Evolutionary conservation across 1,140 invertebrate genomes (phyloP).

Genomic region (Hormaphis cornu): DNA sequence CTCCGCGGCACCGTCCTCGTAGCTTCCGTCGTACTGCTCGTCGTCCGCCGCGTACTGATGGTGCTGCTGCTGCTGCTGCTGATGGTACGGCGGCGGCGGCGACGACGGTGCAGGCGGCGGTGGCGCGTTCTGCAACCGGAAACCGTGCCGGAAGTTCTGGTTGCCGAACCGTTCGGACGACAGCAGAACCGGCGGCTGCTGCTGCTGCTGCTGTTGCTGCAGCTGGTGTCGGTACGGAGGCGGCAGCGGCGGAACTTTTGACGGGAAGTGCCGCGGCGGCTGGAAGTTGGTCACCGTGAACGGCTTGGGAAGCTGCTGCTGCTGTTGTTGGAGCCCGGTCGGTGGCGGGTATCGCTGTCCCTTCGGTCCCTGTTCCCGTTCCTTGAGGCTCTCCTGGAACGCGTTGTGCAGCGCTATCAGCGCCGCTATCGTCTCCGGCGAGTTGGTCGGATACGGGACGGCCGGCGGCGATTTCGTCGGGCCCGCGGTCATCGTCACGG

Average conservation of each 20-base stretch:
- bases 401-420: conserved; percentile 39
- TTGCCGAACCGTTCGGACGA: conserved; percentile 35
- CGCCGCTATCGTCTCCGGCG: conserved; percentile 37
- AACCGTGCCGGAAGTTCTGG: conserved; percentile 34
- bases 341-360: background rate
- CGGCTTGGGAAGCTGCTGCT: background rate
- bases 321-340: background rate
- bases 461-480: conserved; percentile 42
- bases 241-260: conserved; percentile 41
- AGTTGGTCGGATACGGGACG: conserved; percentile 33
- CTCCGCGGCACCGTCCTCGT: background rate
- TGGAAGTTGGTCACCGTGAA: conserved; percentile 21
- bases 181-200: background rate
- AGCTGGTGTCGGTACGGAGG: conserved; percentile 40
- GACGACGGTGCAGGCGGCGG: conserved; percentile 41
- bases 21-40: background rate
- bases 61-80: background rate
- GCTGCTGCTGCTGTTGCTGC: conserved; percentile 39
- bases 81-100: conserved; percentile 1
- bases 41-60: background rate
- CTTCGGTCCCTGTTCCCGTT: conserved; percentile 23
- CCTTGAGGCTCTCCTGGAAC: conserved; percentile 37
- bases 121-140: conserved; percentile 40
- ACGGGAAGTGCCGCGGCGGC: conserved; percentile 10
- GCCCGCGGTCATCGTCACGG: conserved; percentile 39